Conservation (phyloP, 1,140 invertebrate species). For the Aculops lycopersici region DNA sequence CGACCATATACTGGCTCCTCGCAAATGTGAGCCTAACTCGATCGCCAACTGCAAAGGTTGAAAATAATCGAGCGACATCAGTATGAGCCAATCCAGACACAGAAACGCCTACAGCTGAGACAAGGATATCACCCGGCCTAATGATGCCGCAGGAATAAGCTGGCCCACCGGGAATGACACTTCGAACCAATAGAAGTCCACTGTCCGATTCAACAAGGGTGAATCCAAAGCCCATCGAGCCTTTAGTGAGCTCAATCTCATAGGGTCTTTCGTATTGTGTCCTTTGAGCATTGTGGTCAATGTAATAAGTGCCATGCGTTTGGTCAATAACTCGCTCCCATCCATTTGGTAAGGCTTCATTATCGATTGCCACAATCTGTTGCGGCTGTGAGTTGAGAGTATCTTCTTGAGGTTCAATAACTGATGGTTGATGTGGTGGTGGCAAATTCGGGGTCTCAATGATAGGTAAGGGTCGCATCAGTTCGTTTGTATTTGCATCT, state of each 20-base stretch:
- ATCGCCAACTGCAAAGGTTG: constrained; percentile 7
- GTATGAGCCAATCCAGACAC: constrained; percentile 29
- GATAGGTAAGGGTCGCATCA: no score
- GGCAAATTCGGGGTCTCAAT: no score
- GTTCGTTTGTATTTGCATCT: no score
- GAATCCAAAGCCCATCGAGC: constrained; percentile 67
- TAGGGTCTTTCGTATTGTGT: constrained; percentile 74
- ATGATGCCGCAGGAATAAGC: constrained; percentile 70
- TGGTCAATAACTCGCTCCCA: constrained; percentile 96
- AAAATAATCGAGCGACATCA: constrained; percentile 8
- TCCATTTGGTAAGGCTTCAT: constrained; percentile 44
- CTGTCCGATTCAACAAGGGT: constrained; percentile 67
- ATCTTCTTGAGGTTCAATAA: no score
- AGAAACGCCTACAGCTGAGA: constrained; percentile 66
- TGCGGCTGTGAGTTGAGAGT: no score
- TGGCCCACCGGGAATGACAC: constrained; percentile 75
- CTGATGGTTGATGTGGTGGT: no score
- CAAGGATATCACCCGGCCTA: constrained; percentile 43
- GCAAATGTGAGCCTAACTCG: constrained; percentile 9
- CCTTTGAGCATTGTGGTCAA: no score
- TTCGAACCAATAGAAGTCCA: constrained; percentile 39
- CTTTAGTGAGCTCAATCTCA: constrained; percentile 33
- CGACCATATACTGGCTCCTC: no score
- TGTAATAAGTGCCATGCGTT: constrained; percentile 86
- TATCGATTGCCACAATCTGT: constrained; percentile 21